Evolutionary conservation across 2,888 invertebrate species (phyloP), one percentile per base, ranked within the genome.

Genomic region (Hecatera dysodea): DNA sequence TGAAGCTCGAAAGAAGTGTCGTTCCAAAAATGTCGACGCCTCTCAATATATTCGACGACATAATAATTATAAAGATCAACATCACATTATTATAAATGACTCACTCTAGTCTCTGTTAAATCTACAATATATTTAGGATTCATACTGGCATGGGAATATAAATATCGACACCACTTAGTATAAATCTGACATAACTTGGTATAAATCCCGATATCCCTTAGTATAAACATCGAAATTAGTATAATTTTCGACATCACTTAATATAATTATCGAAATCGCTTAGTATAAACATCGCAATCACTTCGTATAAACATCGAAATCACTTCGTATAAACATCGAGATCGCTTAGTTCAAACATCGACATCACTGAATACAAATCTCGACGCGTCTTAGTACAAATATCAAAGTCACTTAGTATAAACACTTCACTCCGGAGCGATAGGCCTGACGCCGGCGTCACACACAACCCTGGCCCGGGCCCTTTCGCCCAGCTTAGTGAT

Each of bases 401-500:
- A 19, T 29, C 17, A 46, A 42, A 12, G 42, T 27, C 11, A 8
- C 27, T 60, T 27, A 44, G 1, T 36, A n/a, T 17, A 39, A 6
- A 36, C 5, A 9, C 15, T 9, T 62, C 36, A 63, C 11, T 57
- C 15, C 17, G 57, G 27, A 29, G 19, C 12, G 11, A 48, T n/a
- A 12, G 87, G 84, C 17, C 56, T 55, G 0, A 90, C 76, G 36
- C 89, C 83, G 4, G 90, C 82, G 0, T 78, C 85, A 12, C 73
- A 36, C 7, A 73, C 61, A 19, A 78, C 67, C n/a, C 86, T 72
- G 4, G 57, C 65, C 3, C 72, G 72, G 1, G 91, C 89, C 1
- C 56, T 65, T 3, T 82, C 73, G 8, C 72, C 75, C n/a, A 97
- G 75, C 70, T 96, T 96, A 5, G 90, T 84, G 24, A 97, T 86